Conservation (phyloP, 2,797 vertebrate species). For the Halcyon smyrnensis region DNA sequence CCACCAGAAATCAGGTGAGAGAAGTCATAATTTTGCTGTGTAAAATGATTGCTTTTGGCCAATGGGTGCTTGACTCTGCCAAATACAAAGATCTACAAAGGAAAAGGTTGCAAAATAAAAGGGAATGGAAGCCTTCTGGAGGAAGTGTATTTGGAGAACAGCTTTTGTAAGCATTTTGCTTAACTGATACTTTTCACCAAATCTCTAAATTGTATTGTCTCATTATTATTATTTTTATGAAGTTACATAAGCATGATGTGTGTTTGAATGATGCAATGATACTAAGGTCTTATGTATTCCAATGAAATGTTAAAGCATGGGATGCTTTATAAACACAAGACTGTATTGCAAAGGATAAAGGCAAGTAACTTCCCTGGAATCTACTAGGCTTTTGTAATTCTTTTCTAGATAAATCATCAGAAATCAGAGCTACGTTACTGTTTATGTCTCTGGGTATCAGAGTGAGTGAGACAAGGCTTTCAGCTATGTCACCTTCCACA, state of each 20-base stretch:
- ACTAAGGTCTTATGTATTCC: not conserved
- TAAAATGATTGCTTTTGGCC: not conserved
- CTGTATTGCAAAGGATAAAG: not conserved
- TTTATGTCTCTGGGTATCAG: not conserved
- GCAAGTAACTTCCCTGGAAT: not conserved
- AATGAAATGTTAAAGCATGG: not conserved
- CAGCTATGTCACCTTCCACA: not conserved
- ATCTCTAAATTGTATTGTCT: not conserved
- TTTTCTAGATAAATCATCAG: not conserved
- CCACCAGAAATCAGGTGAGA: not conserved
- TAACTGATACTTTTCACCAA: not conserved
- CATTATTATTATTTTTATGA: not conserved
- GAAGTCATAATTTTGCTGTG: not conserved
- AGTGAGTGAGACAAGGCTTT: not conserved
- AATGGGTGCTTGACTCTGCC: rapidly evolving
- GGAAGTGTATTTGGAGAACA: not conserved
- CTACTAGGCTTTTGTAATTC: not conserved
- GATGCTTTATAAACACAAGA: not conserved
- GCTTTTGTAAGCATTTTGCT: not conserved
- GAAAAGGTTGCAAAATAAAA: not conserved
- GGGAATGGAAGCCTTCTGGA: not conserved
- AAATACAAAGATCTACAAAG: not conserved
- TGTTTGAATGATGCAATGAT: not conserved
- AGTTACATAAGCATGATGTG: not conserved
- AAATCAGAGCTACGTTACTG: not conserved